Evolutionary conservation across 2,888 invertebrate genomes (phyloP).

Genomic region (Tipula confusa): DNA sequence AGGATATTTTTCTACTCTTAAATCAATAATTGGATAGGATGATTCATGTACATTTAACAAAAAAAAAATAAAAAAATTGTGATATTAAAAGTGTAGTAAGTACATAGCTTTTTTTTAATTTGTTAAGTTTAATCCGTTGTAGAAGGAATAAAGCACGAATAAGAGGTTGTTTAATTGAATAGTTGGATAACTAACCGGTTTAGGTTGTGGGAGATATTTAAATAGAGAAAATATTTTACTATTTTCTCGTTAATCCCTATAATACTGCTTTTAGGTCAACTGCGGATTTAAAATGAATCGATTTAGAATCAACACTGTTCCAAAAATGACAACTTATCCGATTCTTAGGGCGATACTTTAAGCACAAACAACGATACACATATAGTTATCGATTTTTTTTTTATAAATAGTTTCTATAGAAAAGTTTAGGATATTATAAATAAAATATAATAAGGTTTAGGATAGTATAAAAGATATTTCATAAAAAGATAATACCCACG

Average conservation of each 20-base stretch:
- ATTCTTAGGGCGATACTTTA: too few relatives aligned
- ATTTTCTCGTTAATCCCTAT: neutral
- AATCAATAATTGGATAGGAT: slow-evolving; percentile 12
- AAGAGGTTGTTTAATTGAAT: neutral
- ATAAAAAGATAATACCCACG: too few relatives aligned
- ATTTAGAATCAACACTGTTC: too few relatives aligned
- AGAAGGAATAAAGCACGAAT: neutral
- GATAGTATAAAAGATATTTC: too few relatives aligned
- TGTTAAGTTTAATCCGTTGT: neutral
- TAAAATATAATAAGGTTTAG: too few relatives aligned
- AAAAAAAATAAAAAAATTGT: too few relatives aligned
- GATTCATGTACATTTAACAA: neutral
- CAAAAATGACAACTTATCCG: too few relatives aligned
- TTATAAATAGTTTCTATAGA: too few relatives aligned
- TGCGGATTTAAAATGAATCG: neutral
- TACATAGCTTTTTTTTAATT: neutral
- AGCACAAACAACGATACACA: too few relatives aligned
- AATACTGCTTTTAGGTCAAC: neutral
- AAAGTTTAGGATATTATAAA: too few relatives aligned
- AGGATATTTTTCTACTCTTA: neutral
- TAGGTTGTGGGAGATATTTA: neutral
- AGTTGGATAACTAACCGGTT: neutral
- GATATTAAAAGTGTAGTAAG: neutral
- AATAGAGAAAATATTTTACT: neutral
- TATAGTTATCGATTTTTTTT: too few relatives aligned